Percentiles rank a stretch among this genome's conserved stretches.
These are phyloP conservation scores for Zaprionus tsacasi DNA, from an alignment of 1,140 invertebrate species.

Conservation along the genomic window DNA sequence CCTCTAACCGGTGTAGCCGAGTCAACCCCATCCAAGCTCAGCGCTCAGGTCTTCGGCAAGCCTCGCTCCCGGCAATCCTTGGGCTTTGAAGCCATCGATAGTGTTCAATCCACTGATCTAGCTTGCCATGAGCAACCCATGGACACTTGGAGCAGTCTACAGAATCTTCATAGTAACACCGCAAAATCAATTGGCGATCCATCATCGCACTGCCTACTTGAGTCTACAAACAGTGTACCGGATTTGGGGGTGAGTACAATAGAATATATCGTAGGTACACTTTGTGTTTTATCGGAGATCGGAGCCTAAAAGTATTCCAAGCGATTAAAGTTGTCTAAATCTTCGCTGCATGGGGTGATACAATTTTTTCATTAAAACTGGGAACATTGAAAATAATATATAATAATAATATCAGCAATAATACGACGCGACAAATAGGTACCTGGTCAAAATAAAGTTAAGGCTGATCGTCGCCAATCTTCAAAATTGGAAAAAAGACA, in stretches of 20 bases:
- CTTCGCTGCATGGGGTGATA: too few relatives aligned
- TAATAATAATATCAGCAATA: too few relatives aligned
- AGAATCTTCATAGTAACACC: conserved; percentile 84
- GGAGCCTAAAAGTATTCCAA: too few relatives aligned
- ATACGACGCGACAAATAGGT: too few relatives aligned
- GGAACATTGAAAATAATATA: too few relatives aligned
- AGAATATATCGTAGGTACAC: too few relatives aligned
- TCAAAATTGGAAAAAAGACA: too few relatives aligned
- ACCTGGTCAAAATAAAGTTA: too few relatives aligned
- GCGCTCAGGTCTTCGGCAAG: conserved; percentile 67
- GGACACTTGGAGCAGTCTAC: conserved; percentile 86
- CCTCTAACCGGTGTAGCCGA: neutral
- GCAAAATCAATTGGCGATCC: conserved; percentile 24
- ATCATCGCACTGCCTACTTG: conserved; percentile 60
- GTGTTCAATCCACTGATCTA: conserved; percentile 49
- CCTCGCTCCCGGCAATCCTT: conserved; percentile 65
- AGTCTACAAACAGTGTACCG: conserved; percentile 84
- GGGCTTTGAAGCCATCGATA: conserved; percentile 74
- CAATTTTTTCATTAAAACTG: too few relatives aligned
- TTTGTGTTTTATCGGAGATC: too few relatives aligned
- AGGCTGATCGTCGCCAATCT: too few relatives aligned
- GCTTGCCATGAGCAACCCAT: conserved; percentile 55
- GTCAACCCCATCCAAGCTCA: conserved; percentile 67
- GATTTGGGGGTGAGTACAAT: conserved; percentile 77
- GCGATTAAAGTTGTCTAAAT: too few relatives aligned